Base-by-base conservation (phyloP, 2,113 vertebrate genomes). In the Onychorhynchus coronatus region DNA sequence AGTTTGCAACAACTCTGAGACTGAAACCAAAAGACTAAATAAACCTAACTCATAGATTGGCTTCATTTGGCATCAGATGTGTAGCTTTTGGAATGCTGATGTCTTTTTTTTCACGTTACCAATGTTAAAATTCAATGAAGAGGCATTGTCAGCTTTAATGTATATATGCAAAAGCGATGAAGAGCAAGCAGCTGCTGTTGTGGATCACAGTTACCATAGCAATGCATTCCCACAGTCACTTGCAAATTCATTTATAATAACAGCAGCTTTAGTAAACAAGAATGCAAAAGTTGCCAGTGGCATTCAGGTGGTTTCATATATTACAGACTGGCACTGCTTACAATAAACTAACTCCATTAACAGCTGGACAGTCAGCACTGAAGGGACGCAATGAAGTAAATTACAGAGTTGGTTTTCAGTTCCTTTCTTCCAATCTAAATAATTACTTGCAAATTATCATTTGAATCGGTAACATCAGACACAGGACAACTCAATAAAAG, bases 171-270 rank as follows among this genome's bases (percentile, higher is more conserved):
- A 80, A 13, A 88, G 78, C 70, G 85, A 47, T 56, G 66, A 88
- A 91, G 80, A 95, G 65, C 50, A 80, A 83, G 75, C 85, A 93
- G 94, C 87, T 96, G 91, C 87, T 96, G 70, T 91, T 93, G 75
- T 94, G 93, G 72, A 55, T 95, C 75, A 66, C 4, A 68, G 97
- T 97, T 97, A 91, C 96, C 96, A 97, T 96, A 96, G 97, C 91
- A 97, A 97, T 97, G 58, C 79, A 84, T 89, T 93, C 49, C 84
- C 86, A 86, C 31, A 96, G 90, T 77, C 75, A 92, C 85, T 91
- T 86, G 67, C 47, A 89, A 78, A 91, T 77, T 92, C 56, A 85
- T 93, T 97, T 96, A 71, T 84, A 89, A 93, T 80, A 91, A 82
- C 23, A 91, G 49, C 0, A 5, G n/a, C 53, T 95, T 95, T 73